Percentiles rank a stretch among this genome's conserved stretches.
phyloP scores from a whole-genome alignment of 2,113 vertebrate genomes.

The Leptosomus discolor region DNA sequence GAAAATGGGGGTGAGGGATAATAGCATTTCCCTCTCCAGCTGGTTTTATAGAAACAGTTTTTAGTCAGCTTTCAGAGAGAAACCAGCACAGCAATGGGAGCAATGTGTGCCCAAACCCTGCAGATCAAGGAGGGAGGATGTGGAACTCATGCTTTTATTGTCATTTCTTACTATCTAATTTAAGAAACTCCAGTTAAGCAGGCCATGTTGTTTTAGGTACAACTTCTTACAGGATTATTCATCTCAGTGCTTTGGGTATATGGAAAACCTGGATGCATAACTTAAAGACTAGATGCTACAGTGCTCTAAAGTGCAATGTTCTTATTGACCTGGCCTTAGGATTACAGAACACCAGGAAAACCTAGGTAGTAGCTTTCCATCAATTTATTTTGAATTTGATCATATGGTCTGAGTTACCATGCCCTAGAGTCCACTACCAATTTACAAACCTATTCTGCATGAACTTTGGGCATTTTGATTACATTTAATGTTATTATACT shows the following conservation, averaged over 20 bases:
- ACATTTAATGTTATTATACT: neutral
- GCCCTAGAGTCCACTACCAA: neutral
- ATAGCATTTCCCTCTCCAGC: neutral
- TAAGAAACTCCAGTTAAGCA: neutral
- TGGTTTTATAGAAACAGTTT: neutral
- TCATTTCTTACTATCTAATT: neutral
- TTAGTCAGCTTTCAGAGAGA: neutral
- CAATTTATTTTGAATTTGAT: neutral
- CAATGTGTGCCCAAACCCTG: neutral
- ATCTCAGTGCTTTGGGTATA: neutral
- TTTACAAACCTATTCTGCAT: neutral
- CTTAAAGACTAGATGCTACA: neutral
- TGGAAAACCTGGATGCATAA: neutral
- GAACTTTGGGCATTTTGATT: neutral
- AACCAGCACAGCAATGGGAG: neutral
- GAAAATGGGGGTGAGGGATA: neutral
- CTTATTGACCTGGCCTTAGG: neutral
- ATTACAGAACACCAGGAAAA: neutral
- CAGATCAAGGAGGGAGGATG: neutral
- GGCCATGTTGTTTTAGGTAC: neutral
- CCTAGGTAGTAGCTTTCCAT: neutral
- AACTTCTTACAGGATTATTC: neutral
- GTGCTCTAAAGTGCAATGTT: neutral
- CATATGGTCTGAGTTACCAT: neutral
- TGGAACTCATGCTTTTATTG: neutral